Conservation (phyloP, 2,888 invertebrate species). For the Tenthredo scrophulariae region DNA sequence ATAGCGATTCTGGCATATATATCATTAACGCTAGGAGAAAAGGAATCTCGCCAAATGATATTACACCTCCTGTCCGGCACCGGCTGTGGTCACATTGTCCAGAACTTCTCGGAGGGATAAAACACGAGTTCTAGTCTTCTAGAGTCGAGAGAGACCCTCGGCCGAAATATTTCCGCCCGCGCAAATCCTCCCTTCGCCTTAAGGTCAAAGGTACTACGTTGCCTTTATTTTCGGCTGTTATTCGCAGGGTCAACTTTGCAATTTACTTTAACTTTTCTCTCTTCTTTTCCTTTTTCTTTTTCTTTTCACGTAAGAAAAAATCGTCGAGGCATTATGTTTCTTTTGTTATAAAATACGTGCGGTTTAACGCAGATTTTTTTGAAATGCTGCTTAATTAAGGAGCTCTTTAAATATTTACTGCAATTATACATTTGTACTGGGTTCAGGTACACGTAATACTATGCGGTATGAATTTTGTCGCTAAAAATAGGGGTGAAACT, state of each 20-base stretch:
- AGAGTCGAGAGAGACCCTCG: neutral
- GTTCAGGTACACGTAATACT: neutral
- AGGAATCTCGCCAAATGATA: neutral
- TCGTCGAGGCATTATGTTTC: neutral
- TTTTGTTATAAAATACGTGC: neutral
- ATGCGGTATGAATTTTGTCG: neutral
- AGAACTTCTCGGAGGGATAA: constrained; percentile 2
- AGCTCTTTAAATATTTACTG: neutral
- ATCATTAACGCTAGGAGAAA: neutral
- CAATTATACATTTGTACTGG: neutral
- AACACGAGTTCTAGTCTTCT: neutral
- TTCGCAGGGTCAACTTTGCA: neutral
- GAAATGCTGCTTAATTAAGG: neutral
- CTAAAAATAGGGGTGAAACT: neutral
- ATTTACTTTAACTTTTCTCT: neutral
- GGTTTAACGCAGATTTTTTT: neutral
- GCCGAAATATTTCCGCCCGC: constrained; percentile 4
- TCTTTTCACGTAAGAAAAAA: neutral
- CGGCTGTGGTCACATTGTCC: neutral
- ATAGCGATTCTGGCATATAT: no score
- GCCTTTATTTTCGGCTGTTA: constrained; percentile 10
- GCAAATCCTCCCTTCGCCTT: neutral
- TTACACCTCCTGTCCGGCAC: neutral
- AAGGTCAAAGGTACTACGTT: constrained; percentile 7
- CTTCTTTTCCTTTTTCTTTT: neutral